A percentile compares a stretch with the other conserved stretches of the same genome.
Conservation (phyloP, 1,140 invertebrate species). For the Zeugodacus cucurbitae region DNA sequence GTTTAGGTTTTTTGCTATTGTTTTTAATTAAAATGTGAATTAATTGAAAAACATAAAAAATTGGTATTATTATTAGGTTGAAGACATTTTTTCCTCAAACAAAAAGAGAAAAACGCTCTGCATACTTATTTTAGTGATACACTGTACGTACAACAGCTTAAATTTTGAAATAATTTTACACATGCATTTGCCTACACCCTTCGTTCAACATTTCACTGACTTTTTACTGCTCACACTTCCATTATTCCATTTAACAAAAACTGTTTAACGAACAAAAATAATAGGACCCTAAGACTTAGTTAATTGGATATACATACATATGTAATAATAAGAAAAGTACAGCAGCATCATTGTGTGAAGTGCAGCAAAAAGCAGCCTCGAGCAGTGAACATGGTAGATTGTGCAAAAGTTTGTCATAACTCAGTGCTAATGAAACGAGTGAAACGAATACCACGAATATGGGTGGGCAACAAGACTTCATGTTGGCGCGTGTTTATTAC, state of each 20-base stretch:
- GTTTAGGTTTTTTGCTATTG: too few relatives aligned
- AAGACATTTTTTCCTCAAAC: too few relatives aligned
- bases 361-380: slow-evolving; percentile 4
- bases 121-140: too few relatives aligned
- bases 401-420: slow-evolving; percentile 16
- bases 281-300: slow-evolving; percentile 4
- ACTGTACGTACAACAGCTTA: too few relatives aligned
- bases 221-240: not conserved
- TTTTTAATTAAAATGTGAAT: too few relatives aligned
- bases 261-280: not conserved
- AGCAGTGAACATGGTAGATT: slow-evolving; percentile 11
- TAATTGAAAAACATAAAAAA: too few relatives aligned
- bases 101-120: too few relatives aligned
- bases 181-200: not conserved
- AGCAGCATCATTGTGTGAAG: not conserved
- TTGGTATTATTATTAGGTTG: too few relatives aligned
- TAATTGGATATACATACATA: slow-evolving; percentile 7
- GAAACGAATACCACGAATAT: not conserved
- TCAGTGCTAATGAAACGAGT: not conserved
- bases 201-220: not conserved
- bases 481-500: slow-evolving; percentile 3
- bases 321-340: slow-evolving; percentile 22
- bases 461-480: not conserved
- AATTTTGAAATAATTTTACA: too few relatives aligned
- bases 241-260: not conserved